phyloP scores from a whole-genome alignment of 2,888 invertebrate species.

The Latrodectus hesperus region DNA sequence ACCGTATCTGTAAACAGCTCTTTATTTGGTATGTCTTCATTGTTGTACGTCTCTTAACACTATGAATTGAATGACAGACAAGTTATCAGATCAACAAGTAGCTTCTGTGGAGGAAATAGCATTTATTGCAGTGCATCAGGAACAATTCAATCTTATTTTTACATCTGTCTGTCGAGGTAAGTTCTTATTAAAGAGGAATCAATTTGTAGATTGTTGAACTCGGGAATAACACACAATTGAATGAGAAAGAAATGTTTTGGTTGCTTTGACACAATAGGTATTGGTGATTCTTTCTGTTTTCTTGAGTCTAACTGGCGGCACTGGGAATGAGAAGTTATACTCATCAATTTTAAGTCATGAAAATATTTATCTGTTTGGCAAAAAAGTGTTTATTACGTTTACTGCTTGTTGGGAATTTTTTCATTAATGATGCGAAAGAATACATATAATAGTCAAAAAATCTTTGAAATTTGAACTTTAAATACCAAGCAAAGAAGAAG shows the following conservation, averaged over 20 bases:
- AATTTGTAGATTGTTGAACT: not conserved
- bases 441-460: no score
- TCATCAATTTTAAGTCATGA: not conserved
- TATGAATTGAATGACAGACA: not conserved
- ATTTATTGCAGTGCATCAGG: not conserved
- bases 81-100: not conserved
- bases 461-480: no score
- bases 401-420: no score
- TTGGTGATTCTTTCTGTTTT: not conserved
- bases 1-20: conserved; percentile 1
- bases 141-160: not conserved
- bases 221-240: not conserved
- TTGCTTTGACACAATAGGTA: not conserved
- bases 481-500: no score
- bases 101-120: not conserved
- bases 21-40: not conserved
- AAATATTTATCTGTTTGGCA: no score
- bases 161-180: not conserved
- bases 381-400: no score
- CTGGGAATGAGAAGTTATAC: not conserved
- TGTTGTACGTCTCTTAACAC: not conserved
- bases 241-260: not conserved
- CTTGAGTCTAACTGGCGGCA: not conserved
- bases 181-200: not conserved
- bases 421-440: no score